Conservation (phyloP, 2,113 vertebrate species). For the Pterophyllum scalare region DNA sequence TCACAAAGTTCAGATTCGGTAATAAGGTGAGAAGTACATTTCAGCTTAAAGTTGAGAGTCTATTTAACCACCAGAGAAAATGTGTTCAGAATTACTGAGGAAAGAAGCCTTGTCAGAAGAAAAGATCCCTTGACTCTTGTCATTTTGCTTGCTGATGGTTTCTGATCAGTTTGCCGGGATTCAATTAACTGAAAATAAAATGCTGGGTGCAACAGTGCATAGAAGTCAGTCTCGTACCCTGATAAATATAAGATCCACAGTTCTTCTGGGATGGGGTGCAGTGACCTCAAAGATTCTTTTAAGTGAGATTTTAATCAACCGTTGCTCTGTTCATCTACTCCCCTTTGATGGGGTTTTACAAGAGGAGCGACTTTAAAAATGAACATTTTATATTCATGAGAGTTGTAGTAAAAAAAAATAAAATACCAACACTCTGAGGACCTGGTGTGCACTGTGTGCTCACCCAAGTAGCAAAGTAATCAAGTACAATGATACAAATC, state of each 20-base stretch:
- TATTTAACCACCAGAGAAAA: neutral
- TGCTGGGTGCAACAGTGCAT: neutral
- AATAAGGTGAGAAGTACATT: neutral
- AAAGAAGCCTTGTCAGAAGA: neutral
- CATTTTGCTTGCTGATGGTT: constrained; percentile 4
- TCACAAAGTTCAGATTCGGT: neutral
- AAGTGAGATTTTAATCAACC: neutral
- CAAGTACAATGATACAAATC: neutral
- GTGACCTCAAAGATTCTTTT: neutral
- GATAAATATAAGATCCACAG: neutral
- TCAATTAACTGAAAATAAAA: constrained; percentile 12
- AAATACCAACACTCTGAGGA: neutral
- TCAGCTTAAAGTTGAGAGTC: neutral
- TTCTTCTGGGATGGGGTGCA: neutral
- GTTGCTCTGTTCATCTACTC: neutral
- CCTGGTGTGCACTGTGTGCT: neutral
- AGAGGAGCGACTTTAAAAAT: neutral
- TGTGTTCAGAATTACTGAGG: neutral
- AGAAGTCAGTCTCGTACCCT: neutral
- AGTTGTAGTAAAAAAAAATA: neutral
- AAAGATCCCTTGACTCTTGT: neutral
- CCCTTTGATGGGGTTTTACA: neutral
- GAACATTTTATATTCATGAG: constrained; percentile 9
- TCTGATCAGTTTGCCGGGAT: constrained; percentile 14
- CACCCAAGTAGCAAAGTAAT: neutral